phyloP scores from a whole-genome alignment of 2,888 invertebrate genomes.

The Teleiodes luculella region DNA sequence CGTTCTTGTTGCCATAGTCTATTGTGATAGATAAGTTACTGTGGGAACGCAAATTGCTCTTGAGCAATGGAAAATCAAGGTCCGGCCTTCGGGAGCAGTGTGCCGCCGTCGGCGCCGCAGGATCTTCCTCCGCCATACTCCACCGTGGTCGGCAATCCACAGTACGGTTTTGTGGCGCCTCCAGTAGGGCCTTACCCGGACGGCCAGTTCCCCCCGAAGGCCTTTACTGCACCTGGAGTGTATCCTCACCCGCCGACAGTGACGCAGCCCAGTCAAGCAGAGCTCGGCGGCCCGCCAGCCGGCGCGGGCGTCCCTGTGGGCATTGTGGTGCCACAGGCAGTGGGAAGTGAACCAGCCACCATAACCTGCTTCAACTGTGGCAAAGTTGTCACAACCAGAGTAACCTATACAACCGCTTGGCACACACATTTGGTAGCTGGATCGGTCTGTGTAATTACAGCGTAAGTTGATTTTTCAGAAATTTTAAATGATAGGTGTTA shows the following conservation, averaged over 20 bases:
- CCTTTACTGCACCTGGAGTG: conserved; percentile 62
- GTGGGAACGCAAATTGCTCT: not conserved
- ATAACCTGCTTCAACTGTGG: conserved; percentile 68
- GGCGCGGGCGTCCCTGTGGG: conserved; percentile 50
- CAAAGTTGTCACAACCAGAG: conserved; percentile 68
- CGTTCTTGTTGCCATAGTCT: too few species aligned
- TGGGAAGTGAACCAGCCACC: conserved; percentile 68
- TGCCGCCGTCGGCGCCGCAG: conserved; percentile 48
- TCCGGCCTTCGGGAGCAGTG: conserved; percentile 28
- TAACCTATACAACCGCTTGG: conserved; percentile 71
- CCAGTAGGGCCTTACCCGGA: conserved; percentile 33
- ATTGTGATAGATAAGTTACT: too few species aligned
- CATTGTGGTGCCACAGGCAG: conserved; percentile 58
- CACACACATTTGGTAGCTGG: conserved; percentile 72
- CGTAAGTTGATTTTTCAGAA: conserved; percentile 50
- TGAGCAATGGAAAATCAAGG: conserved; percentile 50
- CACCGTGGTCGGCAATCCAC: conserved; percentile 63
- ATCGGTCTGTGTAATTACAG: conserved; percentile 67
- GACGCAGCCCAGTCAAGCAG: conserved; percentile 46
- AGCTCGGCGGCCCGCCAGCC: conserved; percentile 42
- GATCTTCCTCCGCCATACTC: conserved; percentile 73
- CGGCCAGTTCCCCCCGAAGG: conserved; percentile 47
- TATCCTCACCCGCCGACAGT: conserved; percentile 57
- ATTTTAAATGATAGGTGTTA: not conserved
- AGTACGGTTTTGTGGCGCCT: conserved; percentile 58